Conservation (phyloP, 2,113 vertebrate species). For the Esox niger region DNA sequence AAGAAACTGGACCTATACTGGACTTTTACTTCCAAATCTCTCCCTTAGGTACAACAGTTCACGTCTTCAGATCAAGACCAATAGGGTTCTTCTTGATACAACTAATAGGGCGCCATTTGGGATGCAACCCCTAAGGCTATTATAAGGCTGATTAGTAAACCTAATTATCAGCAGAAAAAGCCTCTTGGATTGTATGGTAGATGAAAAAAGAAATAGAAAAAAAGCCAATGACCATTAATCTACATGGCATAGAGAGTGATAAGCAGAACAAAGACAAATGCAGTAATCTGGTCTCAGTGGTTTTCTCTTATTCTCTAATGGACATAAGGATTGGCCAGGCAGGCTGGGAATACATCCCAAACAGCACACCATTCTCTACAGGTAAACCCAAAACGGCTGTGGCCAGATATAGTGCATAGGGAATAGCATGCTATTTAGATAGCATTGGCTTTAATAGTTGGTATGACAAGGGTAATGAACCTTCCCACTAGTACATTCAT, state of each 20-base stretch:
- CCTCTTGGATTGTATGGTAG: slow-evolving; percentile 18
- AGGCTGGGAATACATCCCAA: background rate
- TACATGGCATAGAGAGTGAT: slow-evolving; percentile 52
- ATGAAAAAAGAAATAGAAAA: slow-evolving; percentile 11
- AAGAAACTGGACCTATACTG: background rate
- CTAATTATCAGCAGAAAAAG: slow-evolving; percentile 59
- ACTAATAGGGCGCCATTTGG: too few relatives aligned
- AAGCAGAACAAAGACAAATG: slow-evolving; percentile 55
- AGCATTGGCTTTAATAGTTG: slow-evolving; percentile 21
- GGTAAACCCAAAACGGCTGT: too few relatives aligned
- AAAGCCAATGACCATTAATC: slow-evolving; percentile 48
- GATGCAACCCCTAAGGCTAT: slow-evolving; percentile 45
- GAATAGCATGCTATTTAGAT: slow-evolving; percentile 11
- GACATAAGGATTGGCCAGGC: slow-evolving; percentile 37
- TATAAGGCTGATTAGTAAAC: slow-evolving; percentile 66
- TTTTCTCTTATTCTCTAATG: slow-evolving; percentile 7
- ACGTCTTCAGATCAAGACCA: too few relatives aligned
- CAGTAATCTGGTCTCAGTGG: slow-evolving; percentile 54
- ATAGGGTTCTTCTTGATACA: too few relatives aligned
- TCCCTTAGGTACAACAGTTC: too few relatives aligned
- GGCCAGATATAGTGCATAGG: too few relatives aligned
- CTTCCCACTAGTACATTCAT: background rate
- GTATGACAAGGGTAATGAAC: slow-evolving; percentile 2
- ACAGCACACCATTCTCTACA: background rate
- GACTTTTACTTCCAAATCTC: too few relatives aligned